These are phyloP conservation scores for Thalassarche chlororhynchos DNA, from an alignment of 2,113 vertebrate genomes.

Conservation along the genomic window DNA sequence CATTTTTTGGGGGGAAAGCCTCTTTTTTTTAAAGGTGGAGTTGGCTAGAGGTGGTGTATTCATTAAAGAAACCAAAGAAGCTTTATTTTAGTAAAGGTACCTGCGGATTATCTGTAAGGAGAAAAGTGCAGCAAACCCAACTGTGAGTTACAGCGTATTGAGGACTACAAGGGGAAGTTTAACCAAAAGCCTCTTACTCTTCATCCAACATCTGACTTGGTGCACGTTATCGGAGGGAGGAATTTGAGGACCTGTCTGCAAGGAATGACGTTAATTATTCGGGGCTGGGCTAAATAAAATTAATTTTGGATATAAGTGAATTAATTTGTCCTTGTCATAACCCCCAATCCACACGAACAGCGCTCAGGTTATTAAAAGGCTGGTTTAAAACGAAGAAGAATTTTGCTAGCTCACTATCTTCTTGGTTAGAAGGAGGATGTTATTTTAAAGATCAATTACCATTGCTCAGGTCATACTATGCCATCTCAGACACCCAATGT, in stretches of 20 bases:
- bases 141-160: not conserved
- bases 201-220: not conserved
- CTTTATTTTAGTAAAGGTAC: not conserved
- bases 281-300: not conserved
- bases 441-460: not conserved
- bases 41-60: not conserved
- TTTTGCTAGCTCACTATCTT: not conserved
- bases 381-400: not conserved
- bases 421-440: not conserved
- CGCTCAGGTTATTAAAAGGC: not conserved
- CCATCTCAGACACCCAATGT: not conserved
- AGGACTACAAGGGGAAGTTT: not conserved
- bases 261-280: not conserved
- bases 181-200: not conserved
- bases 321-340: not conserved
- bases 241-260: not conserved
- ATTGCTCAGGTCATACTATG: not conserved
- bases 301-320: not conserved
- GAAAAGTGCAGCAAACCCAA: not conserved
- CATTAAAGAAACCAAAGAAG: not conserved
- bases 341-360: not conserved
- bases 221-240: not conserved
- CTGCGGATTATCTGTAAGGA: not conserved
- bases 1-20: not conserved
- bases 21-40: not conserved